Base-by-base conservation (phyloP, 1,140 invertebrate species). In the Zaprionus davidi region DNA sequence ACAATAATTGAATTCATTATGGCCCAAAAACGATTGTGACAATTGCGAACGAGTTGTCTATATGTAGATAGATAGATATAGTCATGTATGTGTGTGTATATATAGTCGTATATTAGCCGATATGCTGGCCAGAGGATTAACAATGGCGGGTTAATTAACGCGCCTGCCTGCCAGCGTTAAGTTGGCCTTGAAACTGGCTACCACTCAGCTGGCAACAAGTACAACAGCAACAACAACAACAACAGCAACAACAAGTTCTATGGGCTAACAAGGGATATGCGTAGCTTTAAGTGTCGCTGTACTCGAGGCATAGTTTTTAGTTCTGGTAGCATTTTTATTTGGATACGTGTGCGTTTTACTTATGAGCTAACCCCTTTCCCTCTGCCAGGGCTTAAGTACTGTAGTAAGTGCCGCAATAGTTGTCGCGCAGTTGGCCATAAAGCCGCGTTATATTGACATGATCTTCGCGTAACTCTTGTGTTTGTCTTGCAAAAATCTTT, bases 1-100 rank as follows among this genome's bases (percentile, higher is more conserved):
- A 90, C 85, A 90, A 90, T 90, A 90, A 90, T 90, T 90, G 85
- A 90, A 90, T 90, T 90, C 86, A 90, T 90, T 90, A 90, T 90
- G 76, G 75, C 57, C 78, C 67, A 68, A 53, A 79, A 73, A 76
- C 71, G 74, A 76, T 63, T 62, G 46, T 73, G 76, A 74, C 72
- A 63, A 80, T 73, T 46, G 66, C 60, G 62, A 75, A 78, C 76
- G 49, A 77, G 81, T 77, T 73, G 69, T 71, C 65, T 60, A 56
- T 60, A n/a, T 62, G 20, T 41, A 62, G 2, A 24, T 24, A 62
- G 3, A 62, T 64, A 51, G 5, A 51, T 41, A 46, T 26, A 62
- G n/a, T 6, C 59, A 59, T 36, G 15, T 59, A 7, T 34, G 9
- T 34, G 31, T 31, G 36, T 62, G 38, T 62, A 1, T 41, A 17